phyloP scores from a whole-genome alignment of 2,888 invertebrate species.

The Tricholauxania praeusta region DNA sequence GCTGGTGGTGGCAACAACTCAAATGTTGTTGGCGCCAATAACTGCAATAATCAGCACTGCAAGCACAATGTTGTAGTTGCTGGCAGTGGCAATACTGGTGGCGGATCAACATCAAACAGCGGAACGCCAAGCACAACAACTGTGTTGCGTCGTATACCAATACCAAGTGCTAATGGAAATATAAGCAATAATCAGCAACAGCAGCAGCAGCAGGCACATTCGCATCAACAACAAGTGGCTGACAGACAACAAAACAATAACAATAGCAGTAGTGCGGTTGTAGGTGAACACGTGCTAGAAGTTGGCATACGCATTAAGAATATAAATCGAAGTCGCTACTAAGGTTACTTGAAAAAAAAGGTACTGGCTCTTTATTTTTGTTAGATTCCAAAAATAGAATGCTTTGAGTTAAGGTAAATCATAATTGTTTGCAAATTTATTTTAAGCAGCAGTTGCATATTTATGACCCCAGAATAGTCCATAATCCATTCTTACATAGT shows the following conservation, averaged over 20 bases:
- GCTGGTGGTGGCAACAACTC: conserved; percentile 34
- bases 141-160: conserved; percentile 48
- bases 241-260: conserved; percentile 35
- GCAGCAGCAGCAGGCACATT: conserved; percentile 53
- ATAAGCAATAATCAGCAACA: conserved; percentile 51
- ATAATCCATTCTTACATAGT: too few species aligned
- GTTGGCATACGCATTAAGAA: conserved; percentile 67
- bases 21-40: conserved; percentile 40
- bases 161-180: conserved; percentile 55
- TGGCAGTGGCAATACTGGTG: conserved; percentile 13
- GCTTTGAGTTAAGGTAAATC: too few species aligned
- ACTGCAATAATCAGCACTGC: conserved; percentile 45
- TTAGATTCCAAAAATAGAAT: background rate
- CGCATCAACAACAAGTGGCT: conserved; percentile 50
- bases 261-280: conserved; percentile 45
- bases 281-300: conserved; percentile 64
- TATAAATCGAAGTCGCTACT: conserved; percentile 62
- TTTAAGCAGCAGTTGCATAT: too few species aligned
- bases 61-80: conserved; percentile 33
- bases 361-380: background rate
- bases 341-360: conserved; percentile 19
- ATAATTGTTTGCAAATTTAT: too few species aligned
- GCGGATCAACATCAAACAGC: conserved; percentile 11
- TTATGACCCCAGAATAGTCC: too few species aligned
- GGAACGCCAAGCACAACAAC: conserved; percentile 32